These are phyloP conservation scores for Gallinago media DNA, from an alignment of 2,113 vertebrate genomes.

Conservation along the genomic window DNA sequence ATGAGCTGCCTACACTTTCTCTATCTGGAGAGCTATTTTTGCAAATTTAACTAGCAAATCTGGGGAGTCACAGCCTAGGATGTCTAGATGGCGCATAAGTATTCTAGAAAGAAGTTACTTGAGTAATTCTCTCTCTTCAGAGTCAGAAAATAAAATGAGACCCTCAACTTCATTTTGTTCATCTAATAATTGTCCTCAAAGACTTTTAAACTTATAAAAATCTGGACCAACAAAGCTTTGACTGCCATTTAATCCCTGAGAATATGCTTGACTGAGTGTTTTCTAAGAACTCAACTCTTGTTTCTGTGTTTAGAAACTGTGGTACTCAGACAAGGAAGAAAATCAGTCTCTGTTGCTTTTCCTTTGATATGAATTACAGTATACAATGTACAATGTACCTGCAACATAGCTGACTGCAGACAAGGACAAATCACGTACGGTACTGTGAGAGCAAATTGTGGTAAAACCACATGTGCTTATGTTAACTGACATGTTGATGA, in stretches of 20 bases:
- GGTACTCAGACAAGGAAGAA: not conserved
- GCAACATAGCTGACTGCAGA: not conserved
- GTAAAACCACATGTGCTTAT: not conserved
- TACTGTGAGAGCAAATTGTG: not conserved
- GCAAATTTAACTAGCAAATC: not conserved
- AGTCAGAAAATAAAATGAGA: not conserved
- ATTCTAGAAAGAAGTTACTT: not conserved
- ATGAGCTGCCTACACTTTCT: not conserved
- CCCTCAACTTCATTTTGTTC: not conserved
- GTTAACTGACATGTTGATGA: not conserved
- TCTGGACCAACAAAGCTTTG: not conserved
- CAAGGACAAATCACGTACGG: not conserved
- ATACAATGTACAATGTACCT: not conserved
- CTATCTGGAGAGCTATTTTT: not conserved
- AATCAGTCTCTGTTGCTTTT: not conserved
- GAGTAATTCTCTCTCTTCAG: not conserved
- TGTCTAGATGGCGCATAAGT: rapidly evolving
- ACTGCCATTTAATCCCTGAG: not conserved
- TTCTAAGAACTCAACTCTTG: not conserved
- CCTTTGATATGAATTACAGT: not conserved
- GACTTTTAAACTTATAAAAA: not conserved
- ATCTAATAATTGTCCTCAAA: not conserved
- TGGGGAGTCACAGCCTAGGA: rapidly evolving
- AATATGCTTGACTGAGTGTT: not conserved
- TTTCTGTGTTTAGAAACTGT: not conserved